phyloP scores from a whole-genome alignment of 2,797 vertebrate genomes.

The Acestrorhynchus altus region DNA sequence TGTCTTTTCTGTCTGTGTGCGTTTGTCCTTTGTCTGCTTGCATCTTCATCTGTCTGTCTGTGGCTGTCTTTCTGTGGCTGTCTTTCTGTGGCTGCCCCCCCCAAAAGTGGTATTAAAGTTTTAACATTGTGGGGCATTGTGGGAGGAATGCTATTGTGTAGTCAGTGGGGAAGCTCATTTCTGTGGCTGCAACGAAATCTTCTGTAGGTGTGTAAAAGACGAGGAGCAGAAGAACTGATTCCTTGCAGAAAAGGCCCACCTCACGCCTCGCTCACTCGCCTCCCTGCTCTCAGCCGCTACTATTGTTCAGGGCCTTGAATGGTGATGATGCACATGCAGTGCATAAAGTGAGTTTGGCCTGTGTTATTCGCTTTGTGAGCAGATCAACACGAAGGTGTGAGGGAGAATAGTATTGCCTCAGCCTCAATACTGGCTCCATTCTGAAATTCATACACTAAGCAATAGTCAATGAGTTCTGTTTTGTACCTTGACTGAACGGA shows the following conservation, averaged over 20 bases:
- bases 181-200: slow-evolving; percentile 64
- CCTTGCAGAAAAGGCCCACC: slow-evolving; percentile 61
- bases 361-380: slow-evolving; percentile 41
- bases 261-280: slow-evolving; percentile 56
- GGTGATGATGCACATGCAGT: slow-evolving; percentile 1
- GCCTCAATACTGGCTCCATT: neutral
- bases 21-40: too few species aligned
- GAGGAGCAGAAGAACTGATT: slow-evolving; percentile 62
- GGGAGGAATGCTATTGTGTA: slow-evolving; percentile 54
- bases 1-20: too few species aligned
- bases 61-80: too few species aligned
- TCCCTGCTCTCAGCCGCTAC: slow-evolving; percentile 46
- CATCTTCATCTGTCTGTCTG: too few species aligned
- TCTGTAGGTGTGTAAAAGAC: slow-evolving; percentile 67
- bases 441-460: too few species aligned
- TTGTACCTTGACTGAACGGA: too few species aligned
- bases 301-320: slow-evolving; percentile 27
- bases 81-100: neutral
- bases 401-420: neutral
- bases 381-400: neutral
- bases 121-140: slow-evolving; percentile 40
- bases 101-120: slow-evolving; percentile 49
- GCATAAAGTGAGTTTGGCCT: neutral
- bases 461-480: too few species aligned
- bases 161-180: slow-evolving; percentile 61